Base-by-base conservation (phyloP, 2,113 vertebrate genomes). In the Pedetes capensis region DNA sequence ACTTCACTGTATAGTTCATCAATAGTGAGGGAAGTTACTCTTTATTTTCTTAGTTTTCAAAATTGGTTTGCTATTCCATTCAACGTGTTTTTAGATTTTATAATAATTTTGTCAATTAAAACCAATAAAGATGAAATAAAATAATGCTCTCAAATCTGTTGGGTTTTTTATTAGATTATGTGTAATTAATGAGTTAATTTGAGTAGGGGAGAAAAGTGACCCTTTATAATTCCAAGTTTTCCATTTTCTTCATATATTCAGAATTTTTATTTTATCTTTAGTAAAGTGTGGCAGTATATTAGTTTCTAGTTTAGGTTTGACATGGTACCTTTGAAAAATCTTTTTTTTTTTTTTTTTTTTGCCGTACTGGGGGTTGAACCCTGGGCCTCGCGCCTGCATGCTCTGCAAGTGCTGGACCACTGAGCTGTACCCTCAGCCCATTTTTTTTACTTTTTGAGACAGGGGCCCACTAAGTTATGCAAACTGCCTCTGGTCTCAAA, bases 131-230 rank as follows among this genome's bases (percentile, higher is more conserved):
- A 59, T 44, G 64, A 88, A 88, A 59, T 51, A 75, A 83, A 80
- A 89, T 63, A 94, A 44, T 29, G 32, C 75, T 16, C 22, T 14
- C 4, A 64, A 63, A 59, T 7, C 29, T 59, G 0, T 88, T 93
- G 27, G 51, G 1, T n/a, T 93, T 84, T 85, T 91, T 44, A 74
- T 86, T 89, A 89, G 78, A 93, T 89, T 89, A 29, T 76, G 69
- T 79, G 80, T 80, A 69, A 53, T n/a, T 44, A 71, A 37, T 71
- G 44, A 51, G 51, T 88, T 87, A 51, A 88, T 84, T n/a, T 68
- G 9, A 12, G 29, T 86, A 37, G 39, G 53, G 42, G 23, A 90
- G 55, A 55, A 20, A 92, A 83, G 20, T 39, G 27, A 49, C 8
- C 9, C 53, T 91, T 91, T 49, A 51, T 75, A 47, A 59, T 63